Percentiles rank a stretch among this genome's conserved stretches.
Conservation (phyloP, 1,140 invertebrate species). For the Elymnias hypermnestra region DNA sequence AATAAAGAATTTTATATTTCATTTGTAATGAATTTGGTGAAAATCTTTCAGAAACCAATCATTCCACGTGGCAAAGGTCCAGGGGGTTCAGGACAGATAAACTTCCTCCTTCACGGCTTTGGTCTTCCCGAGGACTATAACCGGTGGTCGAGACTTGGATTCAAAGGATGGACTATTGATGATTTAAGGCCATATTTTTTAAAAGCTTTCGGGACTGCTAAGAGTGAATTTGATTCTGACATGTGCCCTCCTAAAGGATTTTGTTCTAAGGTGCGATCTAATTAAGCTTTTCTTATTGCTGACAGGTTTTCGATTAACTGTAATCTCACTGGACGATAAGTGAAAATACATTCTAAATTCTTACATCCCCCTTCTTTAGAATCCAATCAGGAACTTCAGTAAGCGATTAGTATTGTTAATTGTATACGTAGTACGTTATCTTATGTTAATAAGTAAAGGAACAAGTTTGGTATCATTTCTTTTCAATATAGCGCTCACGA, state of each 20-base stretch:
- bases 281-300: not conserved
- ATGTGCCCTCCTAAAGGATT: constrained; percentile 44
- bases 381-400: too few relatives aligned
- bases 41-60: constrained; percentile 78
- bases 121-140: constrained; percentile 79
- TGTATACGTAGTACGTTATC: too few relatives aligned
- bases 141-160: constrained; percentile 74
- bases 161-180: constrained; percentile 34
- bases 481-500: too few relatives aligned
- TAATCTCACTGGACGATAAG: too few relatives aligned
- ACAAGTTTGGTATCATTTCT: too few relatives aligned
- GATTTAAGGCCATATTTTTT: constrained; percentile 76
- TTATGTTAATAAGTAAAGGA: too few relatives aligned
- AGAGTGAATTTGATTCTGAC: constrained; percentile 50
- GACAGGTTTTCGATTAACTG: too few relatives aligned
- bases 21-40: too few relatives aligned
- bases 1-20: too few relatives aligned
- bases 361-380: too few relatives aligned
- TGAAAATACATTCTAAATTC: too few relatives aligned
- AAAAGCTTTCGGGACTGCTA: constrained; percentile 56
- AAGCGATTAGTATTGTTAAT: too few relatives aligned
- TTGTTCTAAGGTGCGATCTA: constrained; percentile 46
- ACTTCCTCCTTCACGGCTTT: constrained; percentile 81
- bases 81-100: constrained; percentile 83
- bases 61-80: constrained; percentile 82